A percentile compares a stretch with the other conserved stretches of the same genome.
Evolutionary conservation across 2,113 vertebrate species (phyloP).

Genomic region (Lampris incognitus): DNA sequence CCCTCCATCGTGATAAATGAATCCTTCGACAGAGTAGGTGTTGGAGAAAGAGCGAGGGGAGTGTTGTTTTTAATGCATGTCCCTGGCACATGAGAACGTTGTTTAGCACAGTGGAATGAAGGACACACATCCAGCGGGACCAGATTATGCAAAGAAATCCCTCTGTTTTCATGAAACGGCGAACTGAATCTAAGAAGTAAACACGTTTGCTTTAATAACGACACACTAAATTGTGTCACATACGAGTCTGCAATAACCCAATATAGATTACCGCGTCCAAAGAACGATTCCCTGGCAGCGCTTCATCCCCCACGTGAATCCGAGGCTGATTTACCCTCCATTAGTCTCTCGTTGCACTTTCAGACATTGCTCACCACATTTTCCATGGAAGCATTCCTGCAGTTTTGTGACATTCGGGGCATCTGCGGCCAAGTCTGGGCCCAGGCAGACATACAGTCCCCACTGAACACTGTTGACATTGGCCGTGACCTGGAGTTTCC

Average conservation of each 20-base stretch:
- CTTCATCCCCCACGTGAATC: not conserved
- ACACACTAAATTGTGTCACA: conserved; percentile 1
- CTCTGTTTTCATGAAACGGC: conserved; percentile 25
- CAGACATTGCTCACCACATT: conserved; percentile 48
- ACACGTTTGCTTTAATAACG: not conserved
- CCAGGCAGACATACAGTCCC: conserved; percentile 31
- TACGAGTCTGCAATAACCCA: not conserved
- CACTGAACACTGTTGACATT: conserved; percentile 63
- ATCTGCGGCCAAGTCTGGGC: conserved; percentile 56
- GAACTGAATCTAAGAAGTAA: not conserved
- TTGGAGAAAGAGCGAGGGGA: conserved; percentile 49
- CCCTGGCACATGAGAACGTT: conserved; percentile 13
- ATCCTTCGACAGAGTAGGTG: conserved; percentile 31
- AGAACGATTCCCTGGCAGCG: not conserved
- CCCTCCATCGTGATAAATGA: conserved; percentile 34
- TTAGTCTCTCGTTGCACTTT: conserved; percentile 4
- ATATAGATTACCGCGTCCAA: not conserved
- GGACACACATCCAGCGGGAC: conserved; percentile 42
- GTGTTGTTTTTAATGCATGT: conserved; percentile 48
- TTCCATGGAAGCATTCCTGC: conserved; percentile 66
- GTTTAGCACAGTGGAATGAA: conserved; percentile 46
- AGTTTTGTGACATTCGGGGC: conserved; percentile 53
- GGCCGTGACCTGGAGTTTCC: conserved; percentile 62
- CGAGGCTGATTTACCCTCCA: not conserved
- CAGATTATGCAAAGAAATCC: conserved; percentile 25